Percentiles rank a stretch among this genome's conserved stretches.
Evolutionary conservation across 2,113 vertebrate genomes (phyloP).

Genomic region (Columba livia): DNA sequence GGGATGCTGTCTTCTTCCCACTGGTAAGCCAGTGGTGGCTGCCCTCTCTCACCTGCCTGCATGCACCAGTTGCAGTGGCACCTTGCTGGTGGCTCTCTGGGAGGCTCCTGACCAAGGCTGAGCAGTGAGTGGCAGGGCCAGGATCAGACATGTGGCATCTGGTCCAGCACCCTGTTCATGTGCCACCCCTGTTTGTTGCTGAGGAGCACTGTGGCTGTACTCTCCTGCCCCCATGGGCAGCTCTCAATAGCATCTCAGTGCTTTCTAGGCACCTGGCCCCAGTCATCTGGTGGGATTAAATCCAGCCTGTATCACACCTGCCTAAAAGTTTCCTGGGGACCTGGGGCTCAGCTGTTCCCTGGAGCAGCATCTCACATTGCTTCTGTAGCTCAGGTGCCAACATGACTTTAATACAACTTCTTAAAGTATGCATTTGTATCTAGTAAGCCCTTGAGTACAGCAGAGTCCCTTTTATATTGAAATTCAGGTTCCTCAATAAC

Average conservation of each 20-base stretch:
- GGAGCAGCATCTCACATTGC: background rate
- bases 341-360: background rate
- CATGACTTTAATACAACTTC: slow-evolving; percentile 50
- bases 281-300: background rate
- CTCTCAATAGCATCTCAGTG: background rate
- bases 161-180: accelerated
- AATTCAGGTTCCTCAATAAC: slow-evolving; percentile 65
- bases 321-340: slow-evolving; percentile 15
- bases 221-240: background rate
- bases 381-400: background rate
- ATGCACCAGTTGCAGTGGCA: background rate
- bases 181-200: background rate
- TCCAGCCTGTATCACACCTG: background rate
- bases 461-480: slow-evolving; percentile 72
- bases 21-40: accelerated
- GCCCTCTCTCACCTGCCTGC: accelerated
- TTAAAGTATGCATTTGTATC: slow-evolving; percentile 61
- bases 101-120: background rate
- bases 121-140: background rate
- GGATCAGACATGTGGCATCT: background rate
- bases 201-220: accelerated
- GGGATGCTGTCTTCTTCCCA: background rate
- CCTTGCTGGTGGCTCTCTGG: background rate
- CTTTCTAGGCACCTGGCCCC: background rate
- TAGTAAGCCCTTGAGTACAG: slow-evolving; percentile 65